Conservation (phyloP, 1,140 invertebrate species). For the Pantala flavescens region DNA sequence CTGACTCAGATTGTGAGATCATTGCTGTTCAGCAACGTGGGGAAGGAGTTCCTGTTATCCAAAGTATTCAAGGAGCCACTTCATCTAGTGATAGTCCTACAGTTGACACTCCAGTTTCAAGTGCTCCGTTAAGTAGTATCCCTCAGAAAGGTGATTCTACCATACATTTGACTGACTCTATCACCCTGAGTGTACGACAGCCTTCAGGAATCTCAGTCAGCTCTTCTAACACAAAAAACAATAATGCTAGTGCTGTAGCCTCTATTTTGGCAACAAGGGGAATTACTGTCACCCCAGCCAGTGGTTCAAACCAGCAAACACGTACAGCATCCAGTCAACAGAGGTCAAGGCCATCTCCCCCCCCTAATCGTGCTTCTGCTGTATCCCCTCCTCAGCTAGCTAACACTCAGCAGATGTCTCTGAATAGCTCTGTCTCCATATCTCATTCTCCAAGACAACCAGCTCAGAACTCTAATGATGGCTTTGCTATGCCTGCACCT, state of each 20-base stretch:
- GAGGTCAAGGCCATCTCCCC: constrained; percentile 27
- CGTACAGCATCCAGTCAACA: not conserved
- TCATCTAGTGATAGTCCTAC: not conserved
- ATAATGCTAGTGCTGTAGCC: constrained; percentile 58
- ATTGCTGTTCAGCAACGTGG: constrained; percentile 61
- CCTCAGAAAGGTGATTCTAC: constrained; percentile 37
- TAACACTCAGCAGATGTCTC: not conserved
- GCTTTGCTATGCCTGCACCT: constrained; percentile 35
- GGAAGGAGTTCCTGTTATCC: constrained; percentile 57
- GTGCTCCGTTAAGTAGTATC: not conserved
- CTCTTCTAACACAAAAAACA: constrained; percentile 36
- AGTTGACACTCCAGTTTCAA: not conserved
- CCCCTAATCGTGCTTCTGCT: constrained; percentile 15
- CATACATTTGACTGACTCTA: constrained; percentile 49
- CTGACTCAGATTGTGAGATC: constrained; percentile 50
- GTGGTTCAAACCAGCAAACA: not conserved
- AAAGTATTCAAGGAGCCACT: constrained; percentile 52
- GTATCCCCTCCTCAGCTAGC: not conserved
- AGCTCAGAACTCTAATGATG: not conserved
- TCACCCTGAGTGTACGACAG: constrained; percentile 52
- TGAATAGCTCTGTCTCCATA: not conserved
- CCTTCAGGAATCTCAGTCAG: constrained; percentile 25
- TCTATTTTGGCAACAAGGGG: constrained; percentile 61
- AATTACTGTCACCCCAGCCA: constrained; percentile 56
- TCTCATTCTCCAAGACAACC: not conserved